phyloP scores from a whole-genome alignment of 1,140 invertebrate species.

The Vollenhovia emeryi region DNA sequence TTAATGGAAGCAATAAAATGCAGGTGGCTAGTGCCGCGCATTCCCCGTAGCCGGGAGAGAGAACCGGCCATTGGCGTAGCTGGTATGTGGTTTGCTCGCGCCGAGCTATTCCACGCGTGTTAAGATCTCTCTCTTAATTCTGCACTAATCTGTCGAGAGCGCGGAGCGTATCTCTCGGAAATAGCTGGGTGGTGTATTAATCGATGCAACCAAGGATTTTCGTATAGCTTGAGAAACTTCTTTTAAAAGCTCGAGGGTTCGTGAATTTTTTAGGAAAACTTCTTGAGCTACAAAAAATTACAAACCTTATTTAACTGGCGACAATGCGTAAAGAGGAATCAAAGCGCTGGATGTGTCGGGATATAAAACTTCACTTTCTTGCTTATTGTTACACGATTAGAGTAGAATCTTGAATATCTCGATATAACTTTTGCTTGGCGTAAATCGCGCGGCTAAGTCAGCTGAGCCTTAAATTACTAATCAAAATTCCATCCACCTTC shows the following conservation, averaged over 20 bases:
- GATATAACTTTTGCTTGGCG: neutral
- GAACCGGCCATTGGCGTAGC: conserved; percentile 15
- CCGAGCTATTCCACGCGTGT: neutral
- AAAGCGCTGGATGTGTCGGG: neutral
- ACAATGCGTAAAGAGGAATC: neutral
- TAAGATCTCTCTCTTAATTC: conserved; percentile 2
- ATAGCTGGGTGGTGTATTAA: neutral
- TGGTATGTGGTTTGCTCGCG: neutral
- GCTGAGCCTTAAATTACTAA: neutral
- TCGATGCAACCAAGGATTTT: neutral
- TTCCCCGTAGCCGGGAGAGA: conserved; percentile 29
- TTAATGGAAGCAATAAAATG: conserved; percentile 79
- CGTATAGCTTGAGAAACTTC: neutral
- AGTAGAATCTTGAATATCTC: neutral
- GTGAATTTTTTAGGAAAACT: neutral
- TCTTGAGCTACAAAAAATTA: no score
- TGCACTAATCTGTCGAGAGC: neutral
- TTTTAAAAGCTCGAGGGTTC: neutral
- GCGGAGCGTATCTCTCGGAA: neutral
- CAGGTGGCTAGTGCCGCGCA: conserved; percentile 71
- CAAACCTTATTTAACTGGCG: neutral
- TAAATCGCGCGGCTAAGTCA: neutral
- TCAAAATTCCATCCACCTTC: neutral
- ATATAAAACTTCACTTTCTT: neutral
- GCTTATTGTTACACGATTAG: neutral